Evolutionary conservation across 1,140 invertebrate genomes (phyloP), one percentile per base, ranked within the genome.

Genomic region (Cataglyphis hispanica): DNA sequence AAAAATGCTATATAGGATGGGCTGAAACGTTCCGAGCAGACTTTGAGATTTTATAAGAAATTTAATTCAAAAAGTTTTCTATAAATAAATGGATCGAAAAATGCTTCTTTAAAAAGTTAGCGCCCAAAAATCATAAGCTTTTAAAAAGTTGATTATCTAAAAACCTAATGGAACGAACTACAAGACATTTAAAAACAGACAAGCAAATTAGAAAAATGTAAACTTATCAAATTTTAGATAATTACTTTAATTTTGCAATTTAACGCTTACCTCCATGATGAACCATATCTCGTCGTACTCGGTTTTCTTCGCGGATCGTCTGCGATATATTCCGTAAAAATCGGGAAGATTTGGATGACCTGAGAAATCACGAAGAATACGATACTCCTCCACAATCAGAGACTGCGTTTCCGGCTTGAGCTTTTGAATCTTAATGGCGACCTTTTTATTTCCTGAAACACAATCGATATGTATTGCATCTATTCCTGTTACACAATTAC

Each of bases 241-340:
- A 50, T 69, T 2, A 16, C 10, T 53, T 72, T 43, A 43, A 60
- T 61, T 61, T 43, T 43, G 13, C 61, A 8, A 1, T 46, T 5
- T 70, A 11, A 3, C 27, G 91, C 95, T 96, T 95, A 98, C 98
- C 97, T 99, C 98, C 96, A 98, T 96, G 58, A 98, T 97, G 92
- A 99, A 97, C 98, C 98, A 99, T 66, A 99, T 96, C 93, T 98
- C 97, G 89, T 97, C 97, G 46, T 95, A 95, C 8, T 96, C 95
- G 11, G 95, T 95, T 78, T 94, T 95, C 61, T 94, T 95, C 8
- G 95, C 96, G 1, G 94, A 93, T 85, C 96, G 96, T 75, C 96
- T 97, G 86, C 97, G 96, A 94, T 97, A 98, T 22, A 97, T 97
- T 37, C 98, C 98, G 93, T 98, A 98, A 93, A 98, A 99, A 75